phyloP scores from a whole-genome alignment of 2,113 vertebrate species.

The Hippocampus comes region DNA sequence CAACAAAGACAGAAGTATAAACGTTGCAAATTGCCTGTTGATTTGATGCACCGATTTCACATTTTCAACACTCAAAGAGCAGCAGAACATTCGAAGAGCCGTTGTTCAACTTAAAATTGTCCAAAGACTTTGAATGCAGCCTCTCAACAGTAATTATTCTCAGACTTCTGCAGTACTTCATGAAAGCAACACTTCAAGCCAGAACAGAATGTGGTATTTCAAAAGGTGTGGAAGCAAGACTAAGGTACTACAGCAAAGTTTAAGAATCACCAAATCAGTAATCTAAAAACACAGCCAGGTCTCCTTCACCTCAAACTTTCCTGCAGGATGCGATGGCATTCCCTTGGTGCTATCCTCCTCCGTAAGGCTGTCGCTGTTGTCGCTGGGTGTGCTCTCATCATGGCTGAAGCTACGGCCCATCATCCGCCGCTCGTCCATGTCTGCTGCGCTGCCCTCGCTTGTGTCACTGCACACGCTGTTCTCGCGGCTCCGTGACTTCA shows the following conservation, averaged over 20 bases:
- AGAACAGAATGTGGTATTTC: no score
- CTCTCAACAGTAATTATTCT: no score
- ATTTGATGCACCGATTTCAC: not conserved
- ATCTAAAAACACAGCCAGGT: not conserved
- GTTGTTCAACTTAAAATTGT: no score
- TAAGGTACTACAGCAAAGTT: not conserved
- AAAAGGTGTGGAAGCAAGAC: not conserved
- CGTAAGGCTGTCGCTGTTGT: slow-evolving; percentile 78
- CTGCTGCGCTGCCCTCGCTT: slow-evolving; percentile 77
- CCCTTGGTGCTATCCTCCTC: slow-evolving; percentile 74
- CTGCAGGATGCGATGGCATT: slow-evolving; percentile 59
- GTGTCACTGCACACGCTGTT: slow-evolving; percentile 96
- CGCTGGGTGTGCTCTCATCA: slow-evolving; percentile 73
- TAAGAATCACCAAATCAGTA: not conserved
- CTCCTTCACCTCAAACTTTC: slow-evolving; percentile 63
- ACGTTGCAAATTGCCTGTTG: not conserved
- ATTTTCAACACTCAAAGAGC: no score
- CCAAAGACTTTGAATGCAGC: no score
- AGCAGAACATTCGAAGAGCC: no score
- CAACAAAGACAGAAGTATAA: not conserved
- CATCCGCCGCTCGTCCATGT: slow-evolving; percentile 83
- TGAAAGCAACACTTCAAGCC: no score
- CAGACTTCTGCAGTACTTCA: no score
- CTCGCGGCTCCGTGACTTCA: slow-evolving; percentile 97
- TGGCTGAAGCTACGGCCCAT: slow-evolving; percentile 75